A percentile compares a stretch with the other conserved stretches of the same genome.
Evolutionary conservation across 2,888 invertebrate genomes (phyloP).

Genomic region (Drosophila conformis): DNA sequence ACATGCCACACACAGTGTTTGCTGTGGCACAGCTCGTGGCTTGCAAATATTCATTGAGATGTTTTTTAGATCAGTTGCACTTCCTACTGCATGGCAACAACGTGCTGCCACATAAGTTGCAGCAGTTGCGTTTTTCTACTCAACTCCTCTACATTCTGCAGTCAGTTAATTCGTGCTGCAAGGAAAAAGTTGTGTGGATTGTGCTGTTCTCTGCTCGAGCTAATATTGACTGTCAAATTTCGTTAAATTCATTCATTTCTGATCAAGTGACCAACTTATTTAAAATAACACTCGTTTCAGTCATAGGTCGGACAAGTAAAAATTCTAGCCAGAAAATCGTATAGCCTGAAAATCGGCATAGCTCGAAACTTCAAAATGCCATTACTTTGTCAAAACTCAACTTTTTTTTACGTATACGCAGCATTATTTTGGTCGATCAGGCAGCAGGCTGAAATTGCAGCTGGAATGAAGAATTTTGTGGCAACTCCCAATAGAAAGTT

Average conservation of each 20-base stretch:
- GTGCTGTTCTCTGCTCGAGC: not conserved
- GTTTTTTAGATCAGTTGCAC: constrained; percentile 20
- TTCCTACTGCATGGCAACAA: not conserved
- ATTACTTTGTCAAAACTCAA: no score
- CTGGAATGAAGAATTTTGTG: constrained; percentile 8
- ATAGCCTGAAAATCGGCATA: no score
- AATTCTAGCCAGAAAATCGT: no score
- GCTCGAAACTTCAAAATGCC: no score
- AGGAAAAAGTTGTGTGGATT: not conserved
- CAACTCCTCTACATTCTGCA: not conserved
- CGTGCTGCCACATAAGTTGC: constrained; percentile 4
- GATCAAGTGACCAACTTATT: not conserved
- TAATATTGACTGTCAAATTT: not conserved
- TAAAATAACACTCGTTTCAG: not conserved
- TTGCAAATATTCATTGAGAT: constrained; percentile 38
- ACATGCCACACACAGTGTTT: constrained; percentile 3
- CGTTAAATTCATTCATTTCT: not conserved
- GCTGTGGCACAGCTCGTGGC: constrained; percentile 34
- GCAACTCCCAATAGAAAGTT: constrained; percentile 33
- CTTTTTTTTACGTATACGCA: constrained; percentile 28
- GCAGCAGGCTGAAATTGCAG: constrained; percentile 7
- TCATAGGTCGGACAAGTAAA: no score
- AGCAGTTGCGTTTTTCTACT: not conserved
- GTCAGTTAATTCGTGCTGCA: not conserved
- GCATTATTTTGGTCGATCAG: constrained; percentile 15